These are phyloP conservation scores for Solen grandis DNA, from an alignment of 1,140 invertebrate genomes.

Conservation along the genomic window DNA sequence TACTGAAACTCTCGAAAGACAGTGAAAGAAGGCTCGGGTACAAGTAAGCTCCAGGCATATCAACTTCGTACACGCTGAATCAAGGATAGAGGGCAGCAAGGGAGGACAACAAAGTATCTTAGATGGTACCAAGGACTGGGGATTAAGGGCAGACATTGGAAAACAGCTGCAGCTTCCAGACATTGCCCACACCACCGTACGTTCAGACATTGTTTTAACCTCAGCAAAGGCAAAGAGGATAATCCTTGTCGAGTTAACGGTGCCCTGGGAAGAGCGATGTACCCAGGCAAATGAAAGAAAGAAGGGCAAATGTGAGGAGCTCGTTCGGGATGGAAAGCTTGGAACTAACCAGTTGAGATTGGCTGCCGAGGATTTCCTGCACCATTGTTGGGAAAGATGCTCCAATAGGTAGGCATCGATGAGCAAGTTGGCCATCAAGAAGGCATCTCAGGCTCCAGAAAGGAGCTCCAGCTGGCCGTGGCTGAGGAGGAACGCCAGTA, in stretches of 20 bases:
- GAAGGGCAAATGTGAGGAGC: too few species aligned
- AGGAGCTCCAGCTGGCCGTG: slow-evolving; percentile 30
- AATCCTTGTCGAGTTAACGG: too few species aligned
- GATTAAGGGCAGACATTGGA: background rate
- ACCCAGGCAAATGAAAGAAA: too few species aligned
- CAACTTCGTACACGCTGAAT: background rate
- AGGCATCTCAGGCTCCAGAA: slow-evolving; percentile 13
- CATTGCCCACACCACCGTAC: slow-evolving; percentile 9
- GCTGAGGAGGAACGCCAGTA: too few species aligned
- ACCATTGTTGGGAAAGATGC: too few species aligned
- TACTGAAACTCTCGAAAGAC: background rate
- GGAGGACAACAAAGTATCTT: too few species aligned
- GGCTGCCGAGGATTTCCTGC: too few species aligned
- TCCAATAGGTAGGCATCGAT: too few species aligned
- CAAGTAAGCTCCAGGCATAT: background rate
- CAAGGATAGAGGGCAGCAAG: too few species aligned
- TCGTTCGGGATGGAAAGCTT: background rate
- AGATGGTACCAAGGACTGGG: background rate
- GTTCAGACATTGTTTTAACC: slow-evolving; percentile 8
- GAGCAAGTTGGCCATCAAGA: background rate
- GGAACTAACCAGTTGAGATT: too few species aligned
- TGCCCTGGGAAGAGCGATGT: too few species aligned
- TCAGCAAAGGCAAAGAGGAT: background rate
- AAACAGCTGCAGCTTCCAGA: too few species aligned
- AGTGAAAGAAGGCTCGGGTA: background rate